Base-by-base conservation (phyloP, 2,888 invertebrate species). In the Scaptomyza reducta region DNA sequence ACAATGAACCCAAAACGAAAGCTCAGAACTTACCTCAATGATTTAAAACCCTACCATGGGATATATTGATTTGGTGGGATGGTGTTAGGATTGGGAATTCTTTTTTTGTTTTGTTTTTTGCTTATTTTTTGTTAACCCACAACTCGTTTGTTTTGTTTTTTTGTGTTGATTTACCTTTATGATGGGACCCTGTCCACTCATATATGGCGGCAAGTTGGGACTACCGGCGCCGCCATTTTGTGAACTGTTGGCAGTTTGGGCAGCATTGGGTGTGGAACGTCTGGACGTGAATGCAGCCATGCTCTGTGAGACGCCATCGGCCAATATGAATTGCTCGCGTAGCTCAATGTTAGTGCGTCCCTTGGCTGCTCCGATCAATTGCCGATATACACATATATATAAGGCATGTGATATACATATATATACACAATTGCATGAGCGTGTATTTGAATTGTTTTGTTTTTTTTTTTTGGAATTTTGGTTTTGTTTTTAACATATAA, bases 301-400 rank as follows among this genome's bases (percentile, higher is more conserved):
- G 92, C 97, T 97, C 94, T 99, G 99, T 92, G 98, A 97, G 87
- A 98, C 98, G 92, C 99, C 99, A 92, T 98, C 97, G 90, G 99
- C 98, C 94, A 99, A 94, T 93, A 98, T 97, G 94, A 99, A 99
- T 94, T 98, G 97, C 93, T 99, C 99, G 92, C 99, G 95, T 92
- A 99, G 95, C 94, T 99, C 99, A 94, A 99, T 97, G 95, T 99
- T 99, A 93, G 99, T 99, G 94, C 99, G 97, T 94, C 99, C 99
- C 94, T 99, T 98, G 94, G 99, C 99, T 99, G 89, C 62, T 84
- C 84, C 83, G 70, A 69, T 67, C 44, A 70, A 66, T 66, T 66
- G 70, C 69, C 70, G 42, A 53, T 58, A 70, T 51, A 57, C 58
- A 56, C 53, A 46, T 27, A 51, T 60, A 70, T 57, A 57, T 60